Base-by-base conservation (phyloP, 2,113 vertebrate genomes). In the Hippocampus mohnikei region DNA sequence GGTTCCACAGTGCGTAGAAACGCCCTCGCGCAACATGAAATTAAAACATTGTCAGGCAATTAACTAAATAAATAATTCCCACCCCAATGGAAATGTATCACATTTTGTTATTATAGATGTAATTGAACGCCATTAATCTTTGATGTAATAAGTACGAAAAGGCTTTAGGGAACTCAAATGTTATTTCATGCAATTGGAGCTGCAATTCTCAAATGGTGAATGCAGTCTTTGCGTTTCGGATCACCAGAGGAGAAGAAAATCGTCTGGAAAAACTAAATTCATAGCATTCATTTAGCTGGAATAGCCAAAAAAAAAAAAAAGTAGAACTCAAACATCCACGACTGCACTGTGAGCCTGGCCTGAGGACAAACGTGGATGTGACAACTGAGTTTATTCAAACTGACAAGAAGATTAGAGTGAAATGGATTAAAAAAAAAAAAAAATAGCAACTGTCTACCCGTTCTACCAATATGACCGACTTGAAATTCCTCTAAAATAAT, bases 401-500 rank as follows among this genome's bases (percentile, higher is more conserved):
- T 72, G 66, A 71, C 76, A 2, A 73, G 48, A 25, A 44, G 55
- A 78, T 74, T 41, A 77, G 40, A 67, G 67, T 63, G 60, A 77
- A 66, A 66, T 0, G 21, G 42, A 65, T 63, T 44, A 20, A 20
- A 48, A 48, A 48, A 48, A 48, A 66, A 12, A 48, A 53, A 71
- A 81, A 82, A 85, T 7, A 66, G 71, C 62, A 74, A 73, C 53
- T 71, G 75, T 63, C 62, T 73, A 75, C 78, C 69, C 66, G 55
- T 71, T 78, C 33, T 41, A 63, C 46, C 55, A 55, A 44, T 27
- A 65, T 59, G 63, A 74, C 60, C 70, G 74, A 72, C 82, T 80
- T 80, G 60, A 18, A 68, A 78, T 81, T 85, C 79, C 64, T 79
- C 79, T 77, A 77, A 81, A 88, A 84, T 81, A 86, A 87, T 86